Conservation (phyloP, 2,113 vertebrate genomes). For the Tenrec ecaudatus region DNA sequence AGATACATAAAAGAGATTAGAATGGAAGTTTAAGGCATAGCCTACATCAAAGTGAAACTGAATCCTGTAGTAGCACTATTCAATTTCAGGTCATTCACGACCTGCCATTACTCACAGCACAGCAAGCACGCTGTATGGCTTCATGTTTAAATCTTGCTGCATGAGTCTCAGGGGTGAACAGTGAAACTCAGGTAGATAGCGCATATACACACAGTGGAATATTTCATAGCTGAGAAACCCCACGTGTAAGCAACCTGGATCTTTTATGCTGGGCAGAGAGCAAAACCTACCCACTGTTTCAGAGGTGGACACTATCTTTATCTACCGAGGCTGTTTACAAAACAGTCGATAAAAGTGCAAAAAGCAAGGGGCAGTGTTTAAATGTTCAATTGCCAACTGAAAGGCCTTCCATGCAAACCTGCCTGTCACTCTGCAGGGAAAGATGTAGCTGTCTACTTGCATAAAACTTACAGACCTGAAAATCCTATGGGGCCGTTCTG, state of each 20-base stretch:
- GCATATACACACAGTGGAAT: not conserved
- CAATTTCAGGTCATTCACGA: not conserved
- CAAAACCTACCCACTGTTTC: not conserved
- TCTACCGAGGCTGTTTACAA: not conserved
- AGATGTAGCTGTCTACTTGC: not conserved
- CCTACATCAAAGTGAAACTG: not conserved
- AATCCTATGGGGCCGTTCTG: not conserved
- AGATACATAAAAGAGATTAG: slow-evolving; percentile 12
- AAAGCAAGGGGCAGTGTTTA: not conserved
- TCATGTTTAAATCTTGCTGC: not conserved
- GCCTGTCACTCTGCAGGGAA: not conserved
- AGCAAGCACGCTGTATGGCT: not conserved
- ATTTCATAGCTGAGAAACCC: not conserved
- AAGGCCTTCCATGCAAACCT: not conserved
- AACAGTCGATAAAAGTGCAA: not conserved
- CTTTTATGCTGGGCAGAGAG: not conserved
- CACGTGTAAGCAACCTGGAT: not conserved
- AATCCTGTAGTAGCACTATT: not conserved
- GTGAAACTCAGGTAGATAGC: not conserved
- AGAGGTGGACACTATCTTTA: not conserved
- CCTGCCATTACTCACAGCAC: not conserved
- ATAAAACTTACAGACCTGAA: not conserved
- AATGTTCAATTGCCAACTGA: not conserved
- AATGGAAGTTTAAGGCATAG: slow-evolving; percentile 30
- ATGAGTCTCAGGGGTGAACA: not conserved